phyloP scores from a whole-genome alignment of 1,140 invertebrate genomes.

The Atopsyche davidsoni region DNA sequence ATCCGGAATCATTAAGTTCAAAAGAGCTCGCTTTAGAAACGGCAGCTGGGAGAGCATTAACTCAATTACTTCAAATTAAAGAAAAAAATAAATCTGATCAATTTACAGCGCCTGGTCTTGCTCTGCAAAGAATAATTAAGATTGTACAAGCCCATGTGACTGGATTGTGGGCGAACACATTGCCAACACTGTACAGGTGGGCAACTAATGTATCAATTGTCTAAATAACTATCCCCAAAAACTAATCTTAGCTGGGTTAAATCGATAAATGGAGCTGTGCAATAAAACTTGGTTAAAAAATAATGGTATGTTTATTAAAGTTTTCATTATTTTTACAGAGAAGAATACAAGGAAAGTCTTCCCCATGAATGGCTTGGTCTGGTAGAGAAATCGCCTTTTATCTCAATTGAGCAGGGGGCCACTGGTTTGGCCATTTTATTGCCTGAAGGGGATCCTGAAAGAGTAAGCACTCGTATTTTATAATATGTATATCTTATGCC shows the following conservation, averaged over 20 bases:
- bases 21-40: constrained; percentile 47
- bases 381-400: constrained; percentile 40
- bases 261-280: no score
- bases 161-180: constrained; percentile 43
- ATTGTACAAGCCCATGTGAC: constrained; percentile 48
- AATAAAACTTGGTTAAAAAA: no score
- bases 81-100: constrained; percentile 32
- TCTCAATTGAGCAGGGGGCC: constrained; percentile 45
- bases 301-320: no score
- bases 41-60: constrained; percentile 49
- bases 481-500: no score
- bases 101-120: constrained; percentile 32
- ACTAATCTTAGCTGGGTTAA: no score
- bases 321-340: constrained; percentile 36
- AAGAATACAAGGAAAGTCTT: constrained; percentile 49
- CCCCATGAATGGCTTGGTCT: constrained; percentile 49
- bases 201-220: no score
- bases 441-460: constrained; percentile 36
- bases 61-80: constrained; percentile 37
- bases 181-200: constrained; percentile 43
- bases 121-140: constrained; percentile 40
- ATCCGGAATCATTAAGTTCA: constrained; percentile 50
- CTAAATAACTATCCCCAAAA: no score
- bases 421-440: constrained; percentile 46
- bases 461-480: no score